Evolutionary conservation across 1,140 invertebrate genomes (phyloP).

Genomic region (Polypedilum pembai): DNA sequence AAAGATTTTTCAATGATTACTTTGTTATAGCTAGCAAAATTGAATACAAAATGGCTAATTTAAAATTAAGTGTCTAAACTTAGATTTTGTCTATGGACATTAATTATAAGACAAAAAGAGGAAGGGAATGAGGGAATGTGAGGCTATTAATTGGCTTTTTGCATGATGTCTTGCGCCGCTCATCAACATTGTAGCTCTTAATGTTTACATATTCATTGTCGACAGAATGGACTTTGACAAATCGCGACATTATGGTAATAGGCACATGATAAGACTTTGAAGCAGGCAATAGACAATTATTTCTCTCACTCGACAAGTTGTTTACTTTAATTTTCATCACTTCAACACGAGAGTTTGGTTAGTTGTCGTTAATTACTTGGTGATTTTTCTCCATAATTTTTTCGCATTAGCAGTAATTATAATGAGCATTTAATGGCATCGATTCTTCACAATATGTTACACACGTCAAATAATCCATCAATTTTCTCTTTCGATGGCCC

Average conservation of each 20-base stretch:
- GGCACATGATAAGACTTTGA: not conserved
- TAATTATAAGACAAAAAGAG: not conserved
- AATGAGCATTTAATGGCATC: constrained; percentile 2
- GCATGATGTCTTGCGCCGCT: not conserved
- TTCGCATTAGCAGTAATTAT: not conserved
- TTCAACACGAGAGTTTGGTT: no score
- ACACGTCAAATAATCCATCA: constrained; percentile 17
- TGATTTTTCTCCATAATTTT: no score
- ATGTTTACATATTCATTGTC: not conserved
- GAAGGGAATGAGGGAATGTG: not conserved
- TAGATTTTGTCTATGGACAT: not conserved
- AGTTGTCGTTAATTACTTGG: no score
- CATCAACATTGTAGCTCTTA: not conserved
- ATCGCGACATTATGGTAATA: constrained; percentile 3
- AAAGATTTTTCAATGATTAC: no score
- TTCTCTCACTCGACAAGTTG: no score
- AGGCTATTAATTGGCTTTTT: not conserved
- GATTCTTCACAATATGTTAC: not conserved
- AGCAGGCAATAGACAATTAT: no score
- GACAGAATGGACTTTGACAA: not conserved
- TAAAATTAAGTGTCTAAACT: no score
- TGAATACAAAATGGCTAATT: no score
- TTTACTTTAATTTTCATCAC: no score
- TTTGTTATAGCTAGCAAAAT: no score
- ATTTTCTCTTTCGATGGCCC: not conserved